Conservation (phyloP, 1,140 invertebrate species). For the Drosophila oshimai region DNA sequence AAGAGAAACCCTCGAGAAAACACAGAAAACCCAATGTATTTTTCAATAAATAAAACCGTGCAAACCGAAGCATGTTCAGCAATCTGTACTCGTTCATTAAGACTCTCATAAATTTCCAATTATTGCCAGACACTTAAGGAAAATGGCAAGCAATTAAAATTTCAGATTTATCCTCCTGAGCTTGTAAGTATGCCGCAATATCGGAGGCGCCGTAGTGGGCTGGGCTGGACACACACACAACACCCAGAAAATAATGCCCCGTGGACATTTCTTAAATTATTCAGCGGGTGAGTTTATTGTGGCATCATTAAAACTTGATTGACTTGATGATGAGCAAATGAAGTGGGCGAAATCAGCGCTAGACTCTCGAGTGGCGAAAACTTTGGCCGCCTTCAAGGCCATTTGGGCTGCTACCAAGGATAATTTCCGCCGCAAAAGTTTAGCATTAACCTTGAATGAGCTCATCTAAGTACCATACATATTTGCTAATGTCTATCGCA, state of each 20-base stretch:
- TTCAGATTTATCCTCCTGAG: constrained; percentile 26
- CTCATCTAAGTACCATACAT: constrained; percentile 9
- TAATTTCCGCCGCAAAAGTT: constrained; percentile 39
- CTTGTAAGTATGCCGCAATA: constrained; percentile 25
- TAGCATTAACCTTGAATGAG: constrained; percentile 19
- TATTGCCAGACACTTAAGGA: constrained; percentile 32
- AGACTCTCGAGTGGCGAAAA: constrained; percentile 11
- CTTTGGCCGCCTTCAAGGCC: constrained; percentile 23
- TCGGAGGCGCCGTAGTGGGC: too few relatives aligned
- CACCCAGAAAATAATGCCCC: constrained; percentile 38
- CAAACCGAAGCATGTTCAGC: constrained; percentile 32
- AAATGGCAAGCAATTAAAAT: constrained; percentile 53
- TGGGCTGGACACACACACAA: constrained; percentile 7
- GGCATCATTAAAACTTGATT: constrained; percentile 76
- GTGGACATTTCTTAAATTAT: constrained; percentile 55
- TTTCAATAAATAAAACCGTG: constrained; percentile 72
- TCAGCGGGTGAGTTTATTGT: constrained; percentile 45
- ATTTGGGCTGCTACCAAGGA: background rate
- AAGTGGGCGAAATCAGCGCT: constrained; percentile 16
- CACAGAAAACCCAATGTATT: constrained; percentile 48
- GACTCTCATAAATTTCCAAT: constrained; percentile 32
- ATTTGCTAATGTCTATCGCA: constrained; percentile 18
- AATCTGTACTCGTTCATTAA: constrained; percentile 26
- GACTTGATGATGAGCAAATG: constrained; percentile 57
- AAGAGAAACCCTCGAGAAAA: constrained; percentile 3